phyloP scores from a whole-genome alignment of 64 coral and sea anemone genomes.

The Montipora foliosa region DNA sequence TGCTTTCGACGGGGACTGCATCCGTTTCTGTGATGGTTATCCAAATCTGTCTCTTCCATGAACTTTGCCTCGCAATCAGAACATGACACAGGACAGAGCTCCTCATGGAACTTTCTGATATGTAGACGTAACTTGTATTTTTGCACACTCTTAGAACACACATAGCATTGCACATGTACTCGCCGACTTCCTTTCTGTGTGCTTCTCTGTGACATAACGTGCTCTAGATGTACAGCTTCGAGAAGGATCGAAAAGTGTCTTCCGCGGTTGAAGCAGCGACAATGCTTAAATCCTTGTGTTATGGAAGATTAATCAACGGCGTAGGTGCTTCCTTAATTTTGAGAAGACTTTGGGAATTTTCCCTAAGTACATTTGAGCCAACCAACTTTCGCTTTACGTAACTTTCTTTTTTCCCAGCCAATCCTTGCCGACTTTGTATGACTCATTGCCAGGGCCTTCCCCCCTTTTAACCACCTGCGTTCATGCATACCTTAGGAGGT shows the following conservation, averaged over 20 bases:
- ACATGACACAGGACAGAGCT: neutral
- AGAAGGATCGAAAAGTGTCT: neutral
- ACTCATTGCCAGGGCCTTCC: no score
- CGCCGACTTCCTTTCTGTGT: neutral
- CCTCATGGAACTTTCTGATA: neutral
- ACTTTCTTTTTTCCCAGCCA: neutral
- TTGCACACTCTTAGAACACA: neutral
- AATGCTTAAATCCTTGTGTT: neutral
- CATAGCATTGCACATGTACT: neutral
- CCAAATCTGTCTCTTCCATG: neutral
- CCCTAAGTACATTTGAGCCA: neutral
- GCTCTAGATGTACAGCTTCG: neutral
- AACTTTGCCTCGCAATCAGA: neutral
- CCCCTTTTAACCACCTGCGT: no score
- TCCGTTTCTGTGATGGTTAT: neutral
- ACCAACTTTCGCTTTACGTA: neutral
- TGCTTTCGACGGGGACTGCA: neutral
- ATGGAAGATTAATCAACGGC: neutral
- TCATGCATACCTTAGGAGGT: no score
- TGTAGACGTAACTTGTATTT: conserved; percentile 2
- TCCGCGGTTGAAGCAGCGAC: neutral
- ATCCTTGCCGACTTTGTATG: neutral
- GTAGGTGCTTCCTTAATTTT: neutral
- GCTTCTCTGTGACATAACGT: neutral
- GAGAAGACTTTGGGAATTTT: neutral